phyloP scores from a whole-genome alignment of 2,113 vertebrate species.

The Pampusana beccarii region DNA sequence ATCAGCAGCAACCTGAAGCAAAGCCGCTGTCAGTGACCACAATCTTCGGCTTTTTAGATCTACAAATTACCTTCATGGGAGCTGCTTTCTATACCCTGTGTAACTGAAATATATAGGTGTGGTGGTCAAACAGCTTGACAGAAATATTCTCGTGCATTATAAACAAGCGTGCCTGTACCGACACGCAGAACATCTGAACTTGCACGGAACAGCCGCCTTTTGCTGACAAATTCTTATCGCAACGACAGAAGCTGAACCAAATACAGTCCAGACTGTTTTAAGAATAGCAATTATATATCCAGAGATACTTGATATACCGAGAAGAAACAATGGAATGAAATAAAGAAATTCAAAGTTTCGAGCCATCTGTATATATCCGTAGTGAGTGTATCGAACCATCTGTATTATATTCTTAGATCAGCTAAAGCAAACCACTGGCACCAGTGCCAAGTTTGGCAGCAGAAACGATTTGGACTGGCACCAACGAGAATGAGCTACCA shows the following conservation, averaged over 20 bases:
- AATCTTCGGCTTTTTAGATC: neutral
- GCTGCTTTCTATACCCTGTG: neutral
- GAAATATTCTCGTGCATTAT: neutral
- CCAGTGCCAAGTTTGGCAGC: constrained; percentile 68
- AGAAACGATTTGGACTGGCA: constrained; percentile 40
- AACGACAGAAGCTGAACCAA: neutral
- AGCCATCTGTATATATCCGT: constrained; percentile 56
- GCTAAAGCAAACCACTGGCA: constrained; percentile 70
- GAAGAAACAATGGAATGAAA: constrained; percentile 40
- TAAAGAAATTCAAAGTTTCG: constrained; percentile 22
- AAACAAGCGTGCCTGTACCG: neutral
- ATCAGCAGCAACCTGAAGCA: neutral
- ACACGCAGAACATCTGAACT: neutral
- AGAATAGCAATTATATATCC: neutral
- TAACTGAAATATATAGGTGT: neutral
- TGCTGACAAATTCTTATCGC: neutral
- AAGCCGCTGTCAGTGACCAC: neutral
- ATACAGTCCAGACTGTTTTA: neutral
- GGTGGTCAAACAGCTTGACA: constrained; percentile 13
- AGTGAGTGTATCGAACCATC: constrained; percentile 61
- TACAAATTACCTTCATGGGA: neutral
- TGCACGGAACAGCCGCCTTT: neutral
- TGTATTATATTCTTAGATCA: constrained; percentile 69
- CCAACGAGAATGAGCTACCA: constrained; percentile 57
- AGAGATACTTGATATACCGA: neutral